phyloP scores from a whole-genome alignment of 2,113 vertebrate species.

The Cichladusa arquata region DNA sequence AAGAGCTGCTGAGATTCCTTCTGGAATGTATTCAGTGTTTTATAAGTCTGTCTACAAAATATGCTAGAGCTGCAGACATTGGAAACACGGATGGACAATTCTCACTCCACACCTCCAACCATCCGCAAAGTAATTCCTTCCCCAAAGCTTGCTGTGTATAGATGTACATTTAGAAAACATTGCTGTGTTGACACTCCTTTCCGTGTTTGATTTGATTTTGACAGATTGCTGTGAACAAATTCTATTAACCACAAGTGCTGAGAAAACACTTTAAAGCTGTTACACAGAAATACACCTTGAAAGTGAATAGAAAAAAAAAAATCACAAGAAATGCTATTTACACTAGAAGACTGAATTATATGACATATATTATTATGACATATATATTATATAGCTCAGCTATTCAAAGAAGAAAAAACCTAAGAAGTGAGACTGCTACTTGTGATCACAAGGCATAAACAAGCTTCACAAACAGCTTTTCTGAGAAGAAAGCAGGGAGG shows the following conservation, averaged over 20 bases:
- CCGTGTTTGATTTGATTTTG: conserved; percentile 46
- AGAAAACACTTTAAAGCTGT: conserved; percentile 47
- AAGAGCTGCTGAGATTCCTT: background rate
- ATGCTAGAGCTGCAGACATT: background rate
- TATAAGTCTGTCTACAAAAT: background rate
- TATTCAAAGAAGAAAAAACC: background rate
- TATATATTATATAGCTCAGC: background rate
- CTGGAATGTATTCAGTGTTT: background rate
- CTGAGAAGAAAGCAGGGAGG: background rate
- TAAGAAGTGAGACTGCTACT: background rate
- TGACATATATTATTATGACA: background rate
- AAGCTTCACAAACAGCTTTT: background rate
- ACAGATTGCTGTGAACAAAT: conserved; percentile 53
- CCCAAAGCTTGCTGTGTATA: background rate
- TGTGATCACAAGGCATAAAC: background rate
- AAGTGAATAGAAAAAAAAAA: conserved; percentile 16
- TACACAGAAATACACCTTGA: conserved; percentile 16
- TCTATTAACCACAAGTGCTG: conserved; percentile 33
- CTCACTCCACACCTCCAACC: background rate
- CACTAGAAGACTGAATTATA: background rate
- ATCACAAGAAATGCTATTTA: background rate
- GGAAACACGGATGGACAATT: background rate
- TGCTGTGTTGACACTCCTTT: conserved; percentile 19
- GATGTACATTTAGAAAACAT: background rate
- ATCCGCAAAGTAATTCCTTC: background rate